A percentile compares a stretch with the other conserved stretches of the same genome.
Conservation (phyloP, 2,797 vertebrate genomes). For the Calcarius lapponicus region DNA sequence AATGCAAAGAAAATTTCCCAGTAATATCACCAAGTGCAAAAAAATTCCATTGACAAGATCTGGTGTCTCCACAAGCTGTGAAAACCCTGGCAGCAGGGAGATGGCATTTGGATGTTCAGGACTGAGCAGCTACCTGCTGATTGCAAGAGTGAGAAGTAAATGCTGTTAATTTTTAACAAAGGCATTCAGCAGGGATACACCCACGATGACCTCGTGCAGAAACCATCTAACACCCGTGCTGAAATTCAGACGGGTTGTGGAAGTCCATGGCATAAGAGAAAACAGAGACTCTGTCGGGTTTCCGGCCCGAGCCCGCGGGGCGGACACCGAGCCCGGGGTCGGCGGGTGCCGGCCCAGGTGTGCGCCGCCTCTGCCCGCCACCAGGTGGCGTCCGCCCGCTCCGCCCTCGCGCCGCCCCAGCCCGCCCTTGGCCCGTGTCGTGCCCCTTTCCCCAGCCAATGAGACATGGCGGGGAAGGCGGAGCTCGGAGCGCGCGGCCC, state of each 20-base stretch:
- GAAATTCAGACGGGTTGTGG: fast-evolving
- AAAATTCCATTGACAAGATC: neutral
- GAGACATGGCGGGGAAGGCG: neutral
- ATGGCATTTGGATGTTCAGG: neutral
- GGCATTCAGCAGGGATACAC: too few relatives aligned
- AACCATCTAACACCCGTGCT: fast-evolving
- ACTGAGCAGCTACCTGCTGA: too few relatives aligned
- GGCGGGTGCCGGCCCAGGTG: neutral
- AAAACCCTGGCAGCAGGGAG: neutral
- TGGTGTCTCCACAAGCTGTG: neutral
- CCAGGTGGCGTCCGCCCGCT: neutral
- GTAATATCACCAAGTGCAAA: neutral
- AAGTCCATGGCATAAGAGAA: fast-evolving
- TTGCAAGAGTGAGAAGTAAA: neutral
- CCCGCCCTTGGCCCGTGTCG: neutral
- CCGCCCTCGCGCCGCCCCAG: neutral
- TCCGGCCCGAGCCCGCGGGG: fast-evolving
- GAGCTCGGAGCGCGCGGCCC: neutral
- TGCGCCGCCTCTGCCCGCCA: neutral
- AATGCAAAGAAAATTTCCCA: neutral
- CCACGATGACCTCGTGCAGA: fast-evolving
- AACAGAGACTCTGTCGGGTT: fast-evolving
- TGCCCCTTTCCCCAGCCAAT: neutral
- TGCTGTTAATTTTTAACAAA: neutral
- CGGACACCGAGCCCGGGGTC: neutral